Evolutionary conservation across 2,888 invertebrate genomes (phyloP).

Genomic region (Scaptomyza flava): DNA sequence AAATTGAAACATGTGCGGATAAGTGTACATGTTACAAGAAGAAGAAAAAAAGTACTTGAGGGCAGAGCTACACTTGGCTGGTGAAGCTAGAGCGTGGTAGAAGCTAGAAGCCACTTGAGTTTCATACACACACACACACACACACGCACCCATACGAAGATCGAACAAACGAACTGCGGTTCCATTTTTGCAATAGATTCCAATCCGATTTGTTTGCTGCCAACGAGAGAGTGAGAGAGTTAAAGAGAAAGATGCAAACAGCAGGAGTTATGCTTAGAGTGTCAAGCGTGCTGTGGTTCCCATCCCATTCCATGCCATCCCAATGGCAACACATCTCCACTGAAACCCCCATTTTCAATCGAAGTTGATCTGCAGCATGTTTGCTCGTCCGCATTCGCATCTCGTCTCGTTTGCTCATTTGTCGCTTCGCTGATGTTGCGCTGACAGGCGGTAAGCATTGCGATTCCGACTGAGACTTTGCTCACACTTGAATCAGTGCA

Average conservation of each 20-base stretch:
- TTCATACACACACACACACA: conserved; percentile 14
- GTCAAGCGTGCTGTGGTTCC: conserved; percentile 46
- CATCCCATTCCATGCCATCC: conserved; percentile 17
- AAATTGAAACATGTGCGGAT: conserved; percentile 51
- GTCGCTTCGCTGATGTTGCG: conserved; percentile 71
- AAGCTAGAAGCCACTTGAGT: conserved; percentile 42
- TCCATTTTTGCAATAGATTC: conserved; percentile 63
- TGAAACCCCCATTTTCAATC: conserved; percentile 32
- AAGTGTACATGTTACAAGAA: conserved; percentile 26
- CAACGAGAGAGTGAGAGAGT: not conserved
- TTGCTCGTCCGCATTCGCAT: conserved; percentile 62
- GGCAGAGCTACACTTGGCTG: conserved; percentile 18
- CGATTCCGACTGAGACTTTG: conserved; percentile 44
- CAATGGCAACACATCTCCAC: conserved; percentile 8
- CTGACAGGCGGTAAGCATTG: conserved; percentile 52
- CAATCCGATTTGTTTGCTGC: conserved; percentile 26
- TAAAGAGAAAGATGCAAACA: not conserved
- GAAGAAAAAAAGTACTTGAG: conserved; percentile 24
- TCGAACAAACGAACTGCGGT: conserved; percentile 50
- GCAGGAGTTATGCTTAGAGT: conserved; percentile 6
- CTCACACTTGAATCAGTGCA: conserved; percentile 60
- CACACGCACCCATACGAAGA: not conserved
- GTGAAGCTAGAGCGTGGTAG: conserved; percentile 59
- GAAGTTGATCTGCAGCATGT: conserved; percentile 55
- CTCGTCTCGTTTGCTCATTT: conserved; percentile 67